Base-by-base conservation (phyloP, 2,888 invertebrate genomes). In the Euproctis similis region DNA sequence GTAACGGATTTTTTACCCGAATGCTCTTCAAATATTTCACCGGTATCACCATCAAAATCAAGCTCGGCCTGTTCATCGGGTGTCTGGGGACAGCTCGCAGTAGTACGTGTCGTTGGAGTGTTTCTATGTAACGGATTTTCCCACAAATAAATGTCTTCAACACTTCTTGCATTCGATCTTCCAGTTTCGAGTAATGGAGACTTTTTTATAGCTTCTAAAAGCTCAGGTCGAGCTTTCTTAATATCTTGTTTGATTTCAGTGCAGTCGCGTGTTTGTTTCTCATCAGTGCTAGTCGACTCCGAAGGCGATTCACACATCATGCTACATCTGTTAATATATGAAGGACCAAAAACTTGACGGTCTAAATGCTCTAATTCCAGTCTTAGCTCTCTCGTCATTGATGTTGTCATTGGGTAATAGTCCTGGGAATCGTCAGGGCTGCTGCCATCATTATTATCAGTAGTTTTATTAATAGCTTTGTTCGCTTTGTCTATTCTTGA, bases 331-430 rank as follows among this genome's bases (percentile, higher is more conserved):
- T 69, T 73, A 14, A 75, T 53, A 42, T 81, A 82, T 1, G 80
- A 72, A 8, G 63, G 63, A 0, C 93, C 94, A 58, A 94, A 94
- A 3, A 94, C 92, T 70, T 93, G 94, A 5, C 94, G 86, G 70
- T 95, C 94, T 48, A 95, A 78, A 62, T 92, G 94, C 58, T 95
- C 94, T 39, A 94, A 68, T 66, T 95, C 94, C 25, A 94, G 84
- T 50, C 92, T 87, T 51, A 95, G 72, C 63, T 95, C 94, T 51
- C 93, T 87, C 1, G 94, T 94, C 82, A 94, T 92, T 2, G 94
- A 93, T 3, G 93, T 94, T 1, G 93, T 93, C 90, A 95, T 92
- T 2, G 94, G 94, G 59, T 92, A 92, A 63, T 94, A 94, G 59
- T 92, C 92, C 47, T 92, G 91, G 1, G 91, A 90, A 64, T 94